Evolutionary conservation across 2,888 invertebrate genomes (phyloP), one percentile per base, ranked within the genome.

Genomic region (Cosmia trapezina): DNA sequence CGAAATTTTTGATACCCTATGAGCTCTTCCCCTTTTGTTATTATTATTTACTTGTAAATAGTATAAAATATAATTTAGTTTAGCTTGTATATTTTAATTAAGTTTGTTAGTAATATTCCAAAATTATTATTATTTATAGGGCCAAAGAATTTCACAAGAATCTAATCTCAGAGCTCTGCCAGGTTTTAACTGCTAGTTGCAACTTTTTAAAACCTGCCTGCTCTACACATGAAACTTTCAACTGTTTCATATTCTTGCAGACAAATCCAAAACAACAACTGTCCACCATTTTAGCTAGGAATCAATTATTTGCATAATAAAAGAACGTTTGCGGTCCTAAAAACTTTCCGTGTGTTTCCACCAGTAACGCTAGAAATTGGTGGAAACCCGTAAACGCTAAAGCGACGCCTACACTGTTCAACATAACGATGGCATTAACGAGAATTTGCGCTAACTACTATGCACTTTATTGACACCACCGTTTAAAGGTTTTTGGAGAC

Each of bases 361-460:
- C 6, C 37, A 59, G 70, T 72, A 85, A 77, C 83, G 86, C 83
- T 86, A 86, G 86, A 86, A 90, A 90, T 89, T 87, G 88, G 86
- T 84, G 84, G 83, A 84, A 83, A 86, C 83, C 88, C 78, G 87
- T 90, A 87, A 91, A 88, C 89, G 91, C 88, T 90, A 89, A 83
- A 85, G 81, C 86, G 90, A 80, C 87, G 91, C 90, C 91, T 91
- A 89, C 91, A 89, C 89, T 88, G 88, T 89, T 89, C 88, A 86
- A 86, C 89, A 82, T 90, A 92, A 93, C 90, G 91, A 89, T 80
- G 85, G 88, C 91, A 89, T 91, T 92, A 91, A 90, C 87, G 89
- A 86, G 90, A 92, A 93, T 92, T 92, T 91, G 92, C 90, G 86
- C 91, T 91, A 90, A 91, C 91, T 90, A 87, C 88, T 86, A 87